These are phyloP conservation scores for Ricordea florida DNA, from an alignment of 92 coral and sea anemone species.

Conservation along the genomic window DNA sequence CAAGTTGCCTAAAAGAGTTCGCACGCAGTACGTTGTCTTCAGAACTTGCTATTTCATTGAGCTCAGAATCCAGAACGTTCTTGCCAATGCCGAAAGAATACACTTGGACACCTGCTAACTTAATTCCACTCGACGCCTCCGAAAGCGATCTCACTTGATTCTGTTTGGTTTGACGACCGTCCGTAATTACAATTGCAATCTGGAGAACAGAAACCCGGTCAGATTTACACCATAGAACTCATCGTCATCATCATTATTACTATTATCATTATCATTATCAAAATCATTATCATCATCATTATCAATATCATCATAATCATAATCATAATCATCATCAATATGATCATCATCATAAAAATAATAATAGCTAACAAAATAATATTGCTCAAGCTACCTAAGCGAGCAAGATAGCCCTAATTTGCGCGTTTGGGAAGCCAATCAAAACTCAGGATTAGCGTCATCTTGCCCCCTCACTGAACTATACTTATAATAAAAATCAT, in stretches of 20 bases:
- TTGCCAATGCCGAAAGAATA: conserved; percentile 46
- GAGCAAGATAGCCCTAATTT: too few relatives aligned
- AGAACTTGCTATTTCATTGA: conserved; percentile 31
- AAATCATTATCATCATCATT: too few relatives aligned
- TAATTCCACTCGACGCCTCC: conserved; percentile 16
- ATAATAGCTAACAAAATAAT: too few relatives aligned
- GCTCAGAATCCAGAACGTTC: conserved; percentile 10
- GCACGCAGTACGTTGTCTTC: conserved; percentile 15
- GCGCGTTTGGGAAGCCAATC: too few relatives aligned
- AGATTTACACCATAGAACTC: not conserved
- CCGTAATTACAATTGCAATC: conserved; percentile 62
- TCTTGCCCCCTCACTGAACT: too few relatives aligned
- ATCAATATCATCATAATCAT: too few relatives aligned
- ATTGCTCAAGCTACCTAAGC: too few relatives aligned
- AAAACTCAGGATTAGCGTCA: too few relatives aligned
- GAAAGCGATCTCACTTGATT: too few relatives aligned
- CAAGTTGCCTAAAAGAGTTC: conserved; percentile 12
- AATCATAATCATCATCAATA: too few relatives aligned
- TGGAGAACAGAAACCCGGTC: not conserved
- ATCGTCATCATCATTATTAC: not conserved
- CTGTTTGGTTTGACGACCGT: conserved; percentile 53
- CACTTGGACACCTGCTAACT: conserved; percentile 15
- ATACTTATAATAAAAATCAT: too few relatives aligned
- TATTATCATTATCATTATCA: not conserved
- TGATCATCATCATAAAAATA: too few relatives aligned